Conservation (phyloP, 2,888 invertebrate species). For the Acleris holmiana region DNA sequence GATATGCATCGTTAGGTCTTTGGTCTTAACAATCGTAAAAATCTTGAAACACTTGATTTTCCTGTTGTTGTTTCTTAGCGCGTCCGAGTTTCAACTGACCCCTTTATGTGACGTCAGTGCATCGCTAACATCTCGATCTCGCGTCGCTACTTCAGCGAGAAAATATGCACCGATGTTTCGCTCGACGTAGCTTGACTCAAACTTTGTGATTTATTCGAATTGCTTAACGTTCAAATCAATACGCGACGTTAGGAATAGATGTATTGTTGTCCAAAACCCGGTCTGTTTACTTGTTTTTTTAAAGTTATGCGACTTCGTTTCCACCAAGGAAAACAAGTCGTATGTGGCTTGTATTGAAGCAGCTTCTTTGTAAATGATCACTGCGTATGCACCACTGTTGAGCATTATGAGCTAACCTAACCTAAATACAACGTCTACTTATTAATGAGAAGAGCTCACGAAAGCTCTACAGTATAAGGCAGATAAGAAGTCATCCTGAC, state of each 20-base stretch:
- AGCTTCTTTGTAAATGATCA: too few relatives aligned
- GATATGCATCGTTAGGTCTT: background rate
- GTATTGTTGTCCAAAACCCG: slow-evolving; percentile 5
- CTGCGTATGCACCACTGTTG: too few relatives aligned
- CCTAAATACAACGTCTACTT: too few relatives aligned
- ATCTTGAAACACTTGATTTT: slow-evolving; percentile 21
- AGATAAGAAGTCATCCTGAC: too few relatives aligned
- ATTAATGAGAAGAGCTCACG: too few relatives aligned
- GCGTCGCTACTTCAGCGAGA: slow-evolving; percentile 19
- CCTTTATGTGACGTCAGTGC: slow-evolving; percentile 36
- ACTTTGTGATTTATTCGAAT: slow-evolving; percentile 5
- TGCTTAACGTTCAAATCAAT: slow-evolving; percentile 2
- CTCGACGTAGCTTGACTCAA: background rate
- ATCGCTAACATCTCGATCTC: slow-evolving; percentile 26
- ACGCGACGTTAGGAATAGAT: slow-evolving; percentile 6
- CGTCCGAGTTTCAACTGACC: slow-evolving; percentile 34
- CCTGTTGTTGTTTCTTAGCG: slow-evolving; percentile 28
- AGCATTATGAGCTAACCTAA: too few relatives aligned
- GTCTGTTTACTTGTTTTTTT: background rate
- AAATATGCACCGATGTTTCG: slow-evolving; percentile 12
- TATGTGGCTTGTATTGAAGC: too few relatives aligned
- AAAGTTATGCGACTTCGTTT: background rate
- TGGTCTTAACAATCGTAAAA: slow-evolving; percentile 4
- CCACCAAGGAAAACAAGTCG: slow-evolving; percentile 2
- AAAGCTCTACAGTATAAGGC: too few relatives aligned